These are phyloP conservation scores for Phyto melanocephala DNA, from an alignment of 2,888 invertebrate species.

Conservation along the genomic window DNA sequence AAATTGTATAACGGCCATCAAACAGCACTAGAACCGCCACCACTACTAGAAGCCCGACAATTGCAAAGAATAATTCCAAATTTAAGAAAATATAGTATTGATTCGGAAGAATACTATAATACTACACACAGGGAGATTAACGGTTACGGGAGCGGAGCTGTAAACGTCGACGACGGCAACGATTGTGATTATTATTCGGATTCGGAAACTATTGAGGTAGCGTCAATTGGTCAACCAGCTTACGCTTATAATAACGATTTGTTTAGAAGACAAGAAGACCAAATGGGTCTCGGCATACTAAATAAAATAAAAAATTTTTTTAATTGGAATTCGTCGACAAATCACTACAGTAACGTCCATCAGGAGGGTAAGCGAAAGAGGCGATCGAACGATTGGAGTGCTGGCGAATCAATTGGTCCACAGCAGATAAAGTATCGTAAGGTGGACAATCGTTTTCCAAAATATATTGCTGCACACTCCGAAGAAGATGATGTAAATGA, in stretches of 20 bases:
- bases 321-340: slow-evolving; percentile 58
- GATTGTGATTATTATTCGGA: slow-evolving; percentile 52
- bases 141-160: slow-evolving; percentile 8
- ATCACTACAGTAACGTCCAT: slow-evolving; percentile 46
- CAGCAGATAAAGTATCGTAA: slow-evolving; percentile 72
- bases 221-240: slow-evolving; percentile 43
- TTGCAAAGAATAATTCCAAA: background rate
- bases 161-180: slow-evolving; percentile 21
- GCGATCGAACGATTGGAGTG: slow-evolving; percentile 65
- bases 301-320: slow-evolving; percentile 64
- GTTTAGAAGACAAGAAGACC: slow-evolving; percentile 64
- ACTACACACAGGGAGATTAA: slow-evolving; percentile 18
- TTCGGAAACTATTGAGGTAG: slow-evolving; percentile 49
- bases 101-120: background rate
- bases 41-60: background rate
- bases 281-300: slow-evolving; percentile 75
- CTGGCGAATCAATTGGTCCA: slow-evolving; percentile 66
- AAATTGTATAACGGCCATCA: slow-evolving; percentile 56
- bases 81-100: background rate
- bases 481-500: slow-evolving; percentile 69
- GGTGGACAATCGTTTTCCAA: slow-evolving; percentile 72
- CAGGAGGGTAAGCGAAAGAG: slow-evolving; percentile 67
- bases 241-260: slow-evolving; percentile 33
- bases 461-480: slow-evolving; percentile 69
- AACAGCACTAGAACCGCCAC: background rate